Evolutionary conservation across 1,140 invertebrate species (phyloP).

Genomic region (Rhyacophila brunnea): DNA sequence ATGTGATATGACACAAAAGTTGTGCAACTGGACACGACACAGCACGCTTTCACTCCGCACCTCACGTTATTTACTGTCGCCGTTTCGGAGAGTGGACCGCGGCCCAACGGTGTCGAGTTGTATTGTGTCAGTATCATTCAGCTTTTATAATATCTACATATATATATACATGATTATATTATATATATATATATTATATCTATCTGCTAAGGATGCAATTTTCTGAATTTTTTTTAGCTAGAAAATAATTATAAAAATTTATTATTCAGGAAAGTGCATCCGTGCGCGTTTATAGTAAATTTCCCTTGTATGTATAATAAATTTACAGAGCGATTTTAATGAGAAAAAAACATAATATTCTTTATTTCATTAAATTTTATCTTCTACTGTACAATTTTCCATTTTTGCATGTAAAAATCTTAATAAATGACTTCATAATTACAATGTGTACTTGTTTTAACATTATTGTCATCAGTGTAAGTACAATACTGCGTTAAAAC

Average conservation of each 20-base stretch:
- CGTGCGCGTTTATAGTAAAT: conserved; percentile 26
- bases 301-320: conserved; percentile 29
- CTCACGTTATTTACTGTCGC: neutral
- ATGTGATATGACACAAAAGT: conserved; percentile 18
- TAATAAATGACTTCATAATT: conserved; percentile 38
- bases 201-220: conserved; percentile 23
- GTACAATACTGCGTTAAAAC: too few species aligned
- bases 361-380: conserved; percentile 36
- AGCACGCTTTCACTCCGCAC: conserved; percentile 3
- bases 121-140: conserved; percentile 22
- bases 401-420: conserved; percentile 38
- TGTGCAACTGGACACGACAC: conserved; percentile 5
- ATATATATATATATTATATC: too few species aligned
- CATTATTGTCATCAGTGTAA: too few species aligned
- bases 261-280: conserved; percentile 30
- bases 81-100: neutral
- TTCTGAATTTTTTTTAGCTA: conserved; percentile 31
- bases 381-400: conserved; percentile 38
- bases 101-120: conserved; percentile 12
- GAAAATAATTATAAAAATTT: conserved; percentile 28
- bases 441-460: conserved; percentile 9
- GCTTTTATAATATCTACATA: conserved; percentile 8
- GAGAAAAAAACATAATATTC: conserved; percentile 32
- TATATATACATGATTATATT: too few species aligned
- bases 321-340: conserved; percentile 34